Base-by-base conservation (phyloP, 2,888 invertebrate species). In the Nemotelus pantherinus region DNA sequence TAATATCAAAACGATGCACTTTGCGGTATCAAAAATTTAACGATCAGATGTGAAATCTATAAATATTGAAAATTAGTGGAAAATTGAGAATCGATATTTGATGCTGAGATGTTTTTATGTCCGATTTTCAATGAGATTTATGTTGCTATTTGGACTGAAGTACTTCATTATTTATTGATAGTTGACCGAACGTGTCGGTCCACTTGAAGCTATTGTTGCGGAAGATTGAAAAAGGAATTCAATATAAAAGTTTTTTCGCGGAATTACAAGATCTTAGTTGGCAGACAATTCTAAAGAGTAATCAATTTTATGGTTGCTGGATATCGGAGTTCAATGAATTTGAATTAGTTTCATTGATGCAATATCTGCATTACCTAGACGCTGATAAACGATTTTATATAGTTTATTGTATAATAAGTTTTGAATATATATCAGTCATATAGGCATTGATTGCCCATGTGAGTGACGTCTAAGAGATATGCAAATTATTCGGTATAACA, bases 11-110 rank as follows among this genome's bases (percentile, higher is more conserved):
- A 47, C 7, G 60, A 63, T 63, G 10, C 63, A 72, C 72, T 72
- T 74, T 74, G 74, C 74, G 74, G 74, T 74, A 74, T 74, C 50
- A 74, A 60, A 63, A 74, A 39, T 63, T 63, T 74, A 63, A 74
- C 74, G 63, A 45, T 9, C 41, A 74, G 74, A 63, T 63, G 74
- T 74, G 74, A 74, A 74, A 47, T 53, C 63, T 41, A 74, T 74
- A 74, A 74, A 74, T 74, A 25, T 74, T 44, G 43, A 9, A 44
- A 2, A 55, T 39, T 39, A 2, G 25, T 47, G 39, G 60, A 47
- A 58, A 58, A 72, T 72, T 57, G 7, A 3, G 43, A 10, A 55
- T 45, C 9, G 41, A 67, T 57, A 25, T 39, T 63, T 74, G 48
- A 48, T 63, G 50, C 48, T 39, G 53, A 60, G 25, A 63, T 55